phyloP scores from a whole-genome alignment of 2,113 vertebrate genomes.

The Gavia stellata region DNA sequence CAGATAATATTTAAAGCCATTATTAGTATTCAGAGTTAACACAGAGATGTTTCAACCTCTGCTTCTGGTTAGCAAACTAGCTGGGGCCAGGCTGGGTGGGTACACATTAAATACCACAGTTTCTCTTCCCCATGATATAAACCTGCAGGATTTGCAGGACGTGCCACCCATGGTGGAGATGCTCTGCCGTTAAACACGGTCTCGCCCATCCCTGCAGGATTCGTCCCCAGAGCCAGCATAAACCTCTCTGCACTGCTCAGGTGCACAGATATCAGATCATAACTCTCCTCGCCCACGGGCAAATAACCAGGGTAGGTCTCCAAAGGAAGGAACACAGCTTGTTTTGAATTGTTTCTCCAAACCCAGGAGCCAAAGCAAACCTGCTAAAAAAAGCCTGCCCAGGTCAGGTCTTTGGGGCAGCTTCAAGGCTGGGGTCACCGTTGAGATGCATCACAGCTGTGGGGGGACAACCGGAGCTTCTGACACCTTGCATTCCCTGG shows the following conservation, averaged over 20 bases:
- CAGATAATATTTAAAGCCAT: neutral
- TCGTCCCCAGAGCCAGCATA: neutral
- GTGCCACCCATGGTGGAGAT: neutral
- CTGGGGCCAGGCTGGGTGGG: neutral
- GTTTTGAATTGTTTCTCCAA: neutral
- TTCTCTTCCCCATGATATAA: neutral
- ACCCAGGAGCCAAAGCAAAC: neutral
- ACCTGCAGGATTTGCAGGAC: neutral
- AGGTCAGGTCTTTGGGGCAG: neutral
- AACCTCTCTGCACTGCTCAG: neutral
- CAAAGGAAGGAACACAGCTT: neutral
- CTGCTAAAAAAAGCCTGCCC: neutral
- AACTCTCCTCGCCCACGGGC: accelerated
- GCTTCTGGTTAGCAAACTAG: neutral
- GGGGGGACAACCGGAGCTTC: neutral
- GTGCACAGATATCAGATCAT: neutral
- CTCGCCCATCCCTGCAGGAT: neutral
- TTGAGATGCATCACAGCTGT: neutral
- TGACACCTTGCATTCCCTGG: neutral
- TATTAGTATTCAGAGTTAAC: neutral
- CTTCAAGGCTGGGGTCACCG: neutral
- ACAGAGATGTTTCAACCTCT: neutral
- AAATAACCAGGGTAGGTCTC: neutral
- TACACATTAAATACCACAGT: neutral
- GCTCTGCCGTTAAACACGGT: neutral